Evolutionary conservation across 2,888 invertebrate genomes (phyloP).

Genomic region (Eupelmus urozonus): DNA sequence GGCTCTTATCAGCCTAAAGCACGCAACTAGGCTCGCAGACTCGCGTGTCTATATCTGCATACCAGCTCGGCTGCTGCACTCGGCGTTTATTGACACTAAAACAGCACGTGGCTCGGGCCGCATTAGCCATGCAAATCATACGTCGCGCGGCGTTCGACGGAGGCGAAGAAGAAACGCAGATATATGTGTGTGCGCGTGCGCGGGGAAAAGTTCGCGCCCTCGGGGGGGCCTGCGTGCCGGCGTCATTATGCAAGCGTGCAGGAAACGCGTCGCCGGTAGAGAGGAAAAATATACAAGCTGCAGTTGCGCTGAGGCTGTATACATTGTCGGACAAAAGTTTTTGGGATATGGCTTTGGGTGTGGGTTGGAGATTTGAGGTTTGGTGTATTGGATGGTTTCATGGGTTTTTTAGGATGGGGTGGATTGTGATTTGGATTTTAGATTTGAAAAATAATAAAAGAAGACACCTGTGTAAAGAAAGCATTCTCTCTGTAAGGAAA

Average conservation of each 20-base stretch:
- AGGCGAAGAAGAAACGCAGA: neutral
- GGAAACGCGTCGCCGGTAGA: constrained; percentile 6
- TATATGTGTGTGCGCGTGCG: too few species aligned
- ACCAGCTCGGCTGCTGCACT: neutral
- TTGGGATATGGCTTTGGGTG: too few species aligned
- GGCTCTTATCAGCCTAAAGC: too few species aligned
- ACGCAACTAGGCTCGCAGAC: too few species aligned
- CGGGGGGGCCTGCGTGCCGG: neutral
- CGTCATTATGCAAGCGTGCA: neutral
- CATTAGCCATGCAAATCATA: constrained; percentile 55
- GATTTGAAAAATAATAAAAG: too few species aligned
- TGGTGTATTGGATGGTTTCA: too few species aligned
- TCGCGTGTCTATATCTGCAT: neutral
- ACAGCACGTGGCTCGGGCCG: constrained; percentile 13
- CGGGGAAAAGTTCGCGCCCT: constrained; percentile 6
- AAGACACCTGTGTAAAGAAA: too few species aligned
- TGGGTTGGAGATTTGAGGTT: too few species aligned
- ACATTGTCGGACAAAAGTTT: neutral
- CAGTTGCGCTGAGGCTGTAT: neutral
- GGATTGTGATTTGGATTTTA: too few species aligned
- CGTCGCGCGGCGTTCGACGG: neutral
- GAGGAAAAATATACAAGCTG: neutral
- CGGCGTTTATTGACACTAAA: constrained; percentile 47
- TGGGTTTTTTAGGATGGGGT: too few species aligned
- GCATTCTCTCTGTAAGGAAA: too few species aligned